A percentile compares a stretch with the other conserved stretches of the same genome.
Conservation (phyloP, 1,140 invertebrate species). For the Phocides pigmalion region DNA sequence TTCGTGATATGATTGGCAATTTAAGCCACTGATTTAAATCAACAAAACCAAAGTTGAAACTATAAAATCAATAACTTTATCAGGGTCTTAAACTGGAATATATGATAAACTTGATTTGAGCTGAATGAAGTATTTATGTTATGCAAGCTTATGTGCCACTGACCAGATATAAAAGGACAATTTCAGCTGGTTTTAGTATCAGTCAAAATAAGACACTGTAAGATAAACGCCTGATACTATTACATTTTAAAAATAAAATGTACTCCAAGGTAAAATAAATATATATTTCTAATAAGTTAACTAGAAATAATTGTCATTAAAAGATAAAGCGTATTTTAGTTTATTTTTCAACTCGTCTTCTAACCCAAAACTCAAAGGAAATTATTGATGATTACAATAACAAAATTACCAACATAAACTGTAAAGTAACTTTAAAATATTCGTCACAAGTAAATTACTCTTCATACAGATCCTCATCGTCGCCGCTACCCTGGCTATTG, state of each 20-base stretch:
- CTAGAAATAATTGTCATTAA: no score
- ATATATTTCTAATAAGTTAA: background rate
- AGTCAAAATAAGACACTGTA: conserved; percentile 4
- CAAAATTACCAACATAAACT: background rate
- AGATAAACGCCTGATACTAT: no score
- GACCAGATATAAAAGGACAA: conserved; percentile 6
- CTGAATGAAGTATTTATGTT: background rate
- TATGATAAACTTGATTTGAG: background rate
- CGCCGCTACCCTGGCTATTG: conserved; percentile 15
- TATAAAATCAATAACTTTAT: no score
- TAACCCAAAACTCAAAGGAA: background rate
- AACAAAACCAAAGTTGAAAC: no score
- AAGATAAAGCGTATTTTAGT: no score
- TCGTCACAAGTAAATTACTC: background rate
- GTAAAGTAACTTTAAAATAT: no score
- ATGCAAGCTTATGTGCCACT: background rate
- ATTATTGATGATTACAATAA: background rate
- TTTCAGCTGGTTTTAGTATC: background rate
- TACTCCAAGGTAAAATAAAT: conserved; percentile 13
- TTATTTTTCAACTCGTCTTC: no score
- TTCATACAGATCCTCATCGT: conserved; percentile 10
- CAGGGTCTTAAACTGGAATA: no score
- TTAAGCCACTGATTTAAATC: no score
- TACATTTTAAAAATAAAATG: conserved; percentile 5
- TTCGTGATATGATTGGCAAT: conserved; percentile 37